Conservation (phyloP, 2,888 invertebrate species). For the Drosophila subsilvestris region DNA sequence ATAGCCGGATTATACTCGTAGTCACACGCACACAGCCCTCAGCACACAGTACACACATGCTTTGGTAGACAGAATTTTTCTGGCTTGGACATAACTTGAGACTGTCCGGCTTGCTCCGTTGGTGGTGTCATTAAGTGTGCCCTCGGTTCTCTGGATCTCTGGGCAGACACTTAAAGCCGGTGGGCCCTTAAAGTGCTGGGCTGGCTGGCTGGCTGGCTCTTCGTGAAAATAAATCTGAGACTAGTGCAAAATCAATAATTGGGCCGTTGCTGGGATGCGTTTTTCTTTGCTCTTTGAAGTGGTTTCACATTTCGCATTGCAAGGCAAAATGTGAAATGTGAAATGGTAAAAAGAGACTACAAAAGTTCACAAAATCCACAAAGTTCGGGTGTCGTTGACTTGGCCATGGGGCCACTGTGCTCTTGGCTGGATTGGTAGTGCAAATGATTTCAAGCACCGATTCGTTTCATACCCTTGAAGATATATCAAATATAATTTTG, state of each 20-base stretch:
- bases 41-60: conserved; percentile 21
- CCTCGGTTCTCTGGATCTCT: neutral
- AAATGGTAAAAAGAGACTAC: conserved; percentile 8
- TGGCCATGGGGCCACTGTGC: conserved; percentile 66
- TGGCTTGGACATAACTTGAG: conserved; percentile 59
- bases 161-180: conserved; percentile 56
- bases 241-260: conserved; percentile 72
- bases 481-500: no score
- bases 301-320: conserved; percentile 65
- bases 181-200: conserved; percentile 56
- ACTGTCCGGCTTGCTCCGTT: conserved; percentile 31
- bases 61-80: conserved; percentile 56
- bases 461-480: conserved; percentile 6
- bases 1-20: conserved; percentile 74
- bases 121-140: conserved; percentile 35
- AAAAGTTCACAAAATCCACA: conserved; percentile 47
- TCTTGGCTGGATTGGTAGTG: neutral
- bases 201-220: conserved; percentile 5
- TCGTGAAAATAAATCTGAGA: conserved; percentile 60
- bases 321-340: no score
- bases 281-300: conserved; percentile 50
- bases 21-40: conserved; percentile 25
- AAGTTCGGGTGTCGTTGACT: conserved; percentile 39
- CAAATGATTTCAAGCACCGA: conserved; percentile 9
- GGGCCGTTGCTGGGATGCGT: conserved; percentile 38